phyloP scores from a whole-genome alignment of 1,140 invertebrate genomes.

The Aleiodes sp. region DNA sequence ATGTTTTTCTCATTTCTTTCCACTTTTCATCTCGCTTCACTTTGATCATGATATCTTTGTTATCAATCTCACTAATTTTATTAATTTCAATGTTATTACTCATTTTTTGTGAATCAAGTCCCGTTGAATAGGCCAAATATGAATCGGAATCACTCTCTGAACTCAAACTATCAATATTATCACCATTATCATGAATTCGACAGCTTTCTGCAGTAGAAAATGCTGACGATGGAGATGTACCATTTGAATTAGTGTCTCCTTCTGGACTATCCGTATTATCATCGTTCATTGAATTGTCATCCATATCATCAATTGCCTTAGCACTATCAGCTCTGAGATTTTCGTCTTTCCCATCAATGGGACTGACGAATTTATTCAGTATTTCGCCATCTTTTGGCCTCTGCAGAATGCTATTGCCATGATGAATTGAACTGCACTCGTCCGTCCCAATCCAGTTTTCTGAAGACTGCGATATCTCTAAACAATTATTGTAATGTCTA shows the following conservation, averaged over 20 bases:
- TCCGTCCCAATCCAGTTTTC: neutral
- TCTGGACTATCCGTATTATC: neutral
- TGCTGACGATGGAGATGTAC: neutral
- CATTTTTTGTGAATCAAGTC: conserved; percentile 41
- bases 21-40: conserved; percentile 38
- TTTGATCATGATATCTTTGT: too few species aligned
- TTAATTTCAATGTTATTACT: too few species aligned
- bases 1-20: conserved; percentile 40
- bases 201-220: neutral
- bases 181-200: neutral
- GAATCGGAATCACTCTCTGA: conserved; percentile 53
- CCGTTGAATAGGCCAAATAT: conserved; percentile 54
- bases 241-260: neutral
- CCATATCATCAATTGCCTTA: neutral
- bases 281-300: neutral
- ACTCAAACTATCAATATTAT: conserved; percentile 36
- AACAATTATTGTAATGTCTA: conserved; percentile 34
- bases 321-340: too few species aligned
- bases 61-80: too few species aligned
- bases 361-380: too few species aligned
- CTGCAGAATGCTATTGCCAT: too few species aligned
- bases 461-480: conserved; percentile 21
- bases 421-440: too few species aligned
- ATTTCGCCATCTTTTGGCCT: too few species aligned
- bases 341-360: too few species aligned